A percentile compares a stretch with the other conserved stretches of the same genome.
Evolutionary conservation across 2,113 vertebrate genomes (phyloP).

Genomic region (Rhabdomys dilectus): DNA sequence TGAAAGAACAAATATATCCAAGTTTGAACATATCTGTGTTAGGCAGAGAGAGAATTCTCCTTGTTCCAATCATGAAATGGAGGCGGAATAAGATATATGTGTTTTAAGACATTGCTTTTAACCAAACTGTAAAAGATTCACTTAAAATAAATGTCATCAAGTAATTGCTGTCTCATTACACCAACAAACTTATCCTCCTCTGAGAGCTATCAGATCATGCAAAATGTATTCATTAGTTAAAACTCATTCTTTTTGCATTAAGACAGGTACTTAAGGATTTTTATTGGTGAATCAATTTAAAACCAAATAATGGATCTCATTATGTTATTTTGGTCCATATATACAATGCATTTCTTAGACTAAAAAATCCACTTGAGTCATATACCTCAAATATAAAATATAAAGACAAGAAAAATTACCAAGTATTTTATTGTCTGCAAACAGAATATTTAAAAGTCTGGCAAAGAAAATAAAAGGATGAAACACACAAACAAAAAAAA

Average conservation of each 20-base stretch:
- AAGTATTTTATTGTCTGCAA: too few species aligned
- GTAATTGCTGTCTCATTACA: conserved; percentile 33
- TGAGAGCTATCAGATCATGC: background rate
- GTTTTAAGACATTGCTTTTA: conserved; percentile 54
- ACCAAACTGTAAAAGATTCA: conserved; percentile 32
- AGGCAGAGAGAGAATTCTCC: background rate
- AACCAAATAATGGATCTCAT: background rate
- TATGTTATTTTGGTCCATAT: background rate
- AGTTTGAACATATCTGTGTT: conserved; percentile 57
- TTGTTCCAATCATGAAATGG: conserved; percentile 52
- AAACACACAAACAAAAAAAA: background rate
- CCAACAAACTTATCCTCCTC: background rate
- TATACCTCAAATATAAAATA: background rate
- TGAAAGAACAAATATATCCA: conserved; percentile 46
- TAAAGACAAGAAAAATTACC: background rate
- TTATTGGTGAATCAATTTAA: background rate
- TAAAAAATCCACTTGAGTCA: background rate
- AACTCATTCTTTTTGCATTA: background rate
- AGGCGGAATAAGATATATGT: conserved; percentile 44
- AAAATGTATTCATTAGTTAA: conserved; percentile 9
- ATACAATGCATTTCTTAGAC: background rate
- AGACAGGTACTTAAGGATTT: background rate
- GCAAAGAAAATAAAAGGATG: background rate
- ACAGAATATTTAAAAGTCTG: background rate
- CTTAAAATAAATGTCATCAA: conserved; percentile 39